Base-by-base conservation (phyloP, 2,797 vertebrate genomes). In the Presbytis comata region DNA sequence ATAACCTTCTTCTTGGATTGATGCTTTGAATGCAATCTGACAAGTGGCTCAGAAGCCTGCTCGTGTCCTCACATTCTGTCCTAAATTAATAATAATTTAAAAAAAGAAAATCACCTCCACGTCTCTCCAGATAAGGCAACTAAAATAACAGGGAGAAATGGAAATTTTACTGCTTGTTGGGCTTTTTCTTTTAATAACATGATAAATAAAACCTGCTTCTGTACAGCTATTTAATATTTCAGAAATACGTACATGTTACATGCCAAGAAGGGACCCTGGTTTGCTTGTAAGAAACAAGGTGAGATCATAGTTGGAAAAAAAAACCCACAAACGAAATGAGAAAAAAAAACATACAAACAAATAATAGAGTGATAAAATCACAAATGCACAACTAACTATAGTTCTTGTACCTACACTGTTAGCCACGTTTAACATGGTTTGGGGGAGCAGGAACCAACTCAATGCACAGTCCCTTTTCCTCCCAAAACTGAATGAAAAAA, bases 141-240 rank as follows among this genome's bases (percentile, higher is more conserved):
- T 98, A 97, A 98, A 96, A 98, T 97, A 98, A 98, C 44, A 98
- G 94, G 97, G 98, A 98, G 98, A 98, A 97, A 98, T 98, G 98
- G 98, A 97, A 97, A 98, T 94, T 97, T 98, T 97, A 97, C 97
- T 98, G 98, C 98, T 98, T 80, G 91, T 92, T 98, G 98, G 98
- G 96, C 97, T 98, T 98, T 98, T 98, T 90, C 97, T 98, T 98
- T 97, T 92, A 96, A 10, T 97, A 98, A 98, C 97, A 96, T 92
- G 98, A 99, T 99, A 99, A 99, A 98, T 98, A 98, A 99, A 98
- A 98, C 97, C 98, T 98, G 98, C 98, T 98, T 99, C 98, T 99
- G 98, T 99, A 99, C 98, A 99, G 98, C 98, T 98, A 99, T 96
- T 98, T 98, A 98, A 98, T 97, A 97, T 98, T 98, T 98, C 98